Percentiles rank a stretch among this genome's conserved stretches.
These are phyloP conservation scores for Amphiprion ocellaris DNA, from an alignment of 2,113 vertebrate species.

Conservation along the genomic window DNA sequence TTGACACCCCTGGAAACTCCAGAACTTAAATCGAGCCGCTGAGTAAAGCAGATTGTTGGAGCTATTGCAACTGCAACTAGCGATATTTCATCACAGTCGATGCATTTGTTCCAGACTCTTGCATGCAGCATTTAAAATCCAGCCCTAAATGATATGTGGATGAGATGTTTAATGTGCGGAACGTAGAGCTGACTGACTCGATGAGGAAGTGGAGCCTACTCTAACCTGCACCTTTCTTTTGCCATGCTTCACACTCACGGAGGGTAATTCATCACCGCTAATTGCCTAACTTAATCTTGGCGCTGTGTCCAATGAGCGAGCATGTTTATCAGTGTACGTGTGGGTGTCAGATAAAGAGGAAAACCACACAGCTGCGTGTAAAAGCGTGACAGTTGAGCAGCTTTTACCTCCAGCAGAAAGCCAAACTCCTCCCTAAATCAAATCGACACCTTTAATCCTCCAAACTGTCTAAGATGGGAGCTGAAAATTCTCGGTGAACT, in stretches of 20 bases:
- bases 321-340: constrained; percentile 51
- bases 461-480: constrained; percentile 20
- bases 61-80: constrained; percentile 48
- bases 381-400: constrained; percentile 40
- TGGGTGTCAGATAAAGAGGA: constrained; percentile 39
- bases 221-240: constrained; percentile 27
- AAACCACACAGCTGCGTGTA: constrained; percentile 12
- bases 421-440: constrained; percentile 37
- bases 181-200: background rate
- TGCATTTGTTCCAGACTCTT: constrained; percentile 15
- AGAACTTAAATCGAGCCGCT: constrained; percentile 3
- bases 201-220: background rate
- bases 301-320: constrained; percentile 58
- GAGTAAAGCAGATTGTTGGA: constrained; percentile 29
- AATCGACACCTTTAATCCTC: constrained; percentile 30
- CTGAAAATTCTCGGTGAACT: constrained; percentile 2
- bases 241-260: constrained; percentile 30
- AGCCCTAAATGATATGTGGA: constrained; percentile 16
- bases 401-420: constrained; percentile 45
- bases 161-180: background rate
- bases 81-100: constrained; percentile 44
- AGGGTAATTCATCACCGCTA: constrained; percentile 66
- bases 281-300: constrained; percentile 67
- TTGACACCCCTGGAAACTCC: background rate
- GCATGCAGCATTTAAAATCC: constrained; percentile 28